A percentile compares a stretch with the other conserved stretches of the same genome.
Conservation (phyloP, 2,888 invertebrate genomes). For the Trissoscelio sp. region DNA sequence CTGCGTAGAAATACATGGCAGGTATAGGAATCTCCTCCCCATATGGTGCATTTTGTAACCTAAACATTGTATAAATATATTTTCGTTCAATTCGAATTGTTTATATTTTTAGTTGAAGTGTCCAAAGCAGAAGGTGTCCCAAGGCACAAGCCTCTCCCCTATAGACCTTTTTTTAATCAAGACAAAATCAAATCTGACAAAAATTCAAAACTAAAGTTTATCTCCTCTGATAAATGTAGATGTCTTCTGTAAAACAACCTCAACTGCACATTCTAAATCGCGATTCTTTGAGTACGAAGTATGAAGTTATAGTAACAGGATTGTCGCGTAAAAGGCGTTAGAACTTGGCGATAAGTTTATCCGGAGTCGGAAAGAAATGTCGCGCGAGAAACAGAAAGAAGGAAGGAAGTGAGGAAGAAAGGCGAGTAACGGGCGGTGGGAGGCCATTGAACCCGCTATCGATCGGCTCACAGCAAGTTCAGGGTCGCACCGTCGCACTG, state of each 20-base stretch:
- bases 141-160: no score
- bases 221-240: no score
- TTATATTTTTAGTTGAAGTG: no score
- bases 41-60: no score
- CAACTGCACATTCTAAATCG: background rate
- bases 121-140: no score
- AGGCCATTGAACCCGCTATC: slow-evolving; percentile 81
- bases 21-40: no score
- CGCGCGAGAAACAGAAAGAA: slow-evolving; percentile 62
- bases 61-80: no score
- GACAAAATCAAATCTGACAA: no score
- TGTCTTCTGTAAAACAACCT: background rate
- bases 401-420: slow-evolving; percentile 52
- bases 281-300: slow-evolving; percentile 72
- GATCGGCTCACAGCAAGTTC: slow-evolving; percentile 77
- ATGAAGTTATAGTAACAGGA: slow-evolving; percentile 77
- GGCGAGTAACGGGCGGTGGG: slow-evolving; percentile 57
- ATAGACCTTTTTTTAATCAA: no score
- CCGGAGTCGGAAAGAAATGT: slow-evolving; percentile 67
- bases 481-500: slow-evolving; percentile 78
- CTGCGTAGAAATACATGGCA: no score
- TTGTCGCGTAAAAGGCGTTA: slow-evolving; percentile 78
- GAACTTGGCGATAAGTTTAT: slow-evolving; percentile 75
- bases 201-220: no score
- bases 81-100: no score